These are phyloP conservation scores for Andrena minutula DNA, from an alignment of 2,888 invertebrate genomes.

Conservation along the genomic window DNA sequence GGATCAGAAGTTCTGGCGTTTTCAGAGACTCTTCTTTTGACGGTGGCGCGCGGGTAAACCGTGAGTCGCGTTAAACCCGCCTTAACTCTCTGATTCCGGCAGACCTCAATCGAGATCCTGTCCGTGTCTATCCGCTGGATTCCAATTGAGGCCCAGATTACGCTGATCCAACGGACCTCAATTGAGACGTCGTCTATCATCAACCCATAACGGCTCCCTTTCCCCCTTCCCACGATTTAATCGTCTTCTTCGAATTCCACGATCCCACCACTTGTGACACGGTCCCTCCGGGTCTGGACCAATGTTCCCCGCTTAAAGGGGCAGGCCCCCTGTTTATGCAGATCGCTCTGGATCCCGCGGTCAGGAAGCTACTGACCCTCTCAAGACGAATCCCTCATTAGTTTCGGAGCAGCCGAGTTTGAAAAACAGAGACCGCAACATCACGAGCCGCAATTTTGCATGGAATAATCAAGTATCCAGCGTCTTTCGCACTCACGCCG, in stretches of 20 bases:
- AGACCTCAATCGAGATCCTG: constrained; percentile 36
- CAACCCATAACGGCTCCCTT: neutral
- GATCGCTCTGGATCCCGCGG: neutral
- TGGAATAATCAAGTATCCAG: neutral
- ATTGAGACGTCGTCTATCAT: constrained; percentile 11
- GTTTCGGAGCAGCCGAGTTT: no score
- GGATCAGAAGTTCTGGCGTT: neutral
- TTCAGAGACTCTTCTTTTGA: constrained; percentile 8
- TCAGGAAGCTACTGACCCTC: constrained; percentile 1
- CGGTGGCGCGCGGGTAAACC: neutral
- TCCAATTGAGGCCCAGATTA: constrained; percentile 38
- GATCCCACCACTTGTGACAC: neutral
- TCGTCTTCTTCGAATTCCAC: constrained; percentile 10
- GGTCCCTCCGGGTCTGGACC: neutral
- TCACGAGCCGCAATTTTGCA: constrained; percentile 6
- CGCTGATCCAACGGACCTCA: neutral
- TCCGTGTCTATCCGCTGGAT: constrained; percentile 8
- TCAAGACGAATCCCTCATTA: neutral
- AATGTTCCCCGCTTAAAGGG: neutral
- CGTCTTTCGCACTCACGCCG: neutral
- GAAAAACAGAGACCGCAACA: neutral
- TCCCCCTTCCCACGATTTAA: neutral
- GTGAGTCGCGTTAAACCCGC: neutral
- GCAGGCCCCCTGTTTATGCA: constrained; percentile 11
- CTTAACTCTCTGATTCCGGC: constrained; percentile 34